Percentiles rank a stretch among this genome's conserved stretches.
Conservation (phyloP, 2,888 invertebrate species). For the Eupsilia transversa region DNA sequence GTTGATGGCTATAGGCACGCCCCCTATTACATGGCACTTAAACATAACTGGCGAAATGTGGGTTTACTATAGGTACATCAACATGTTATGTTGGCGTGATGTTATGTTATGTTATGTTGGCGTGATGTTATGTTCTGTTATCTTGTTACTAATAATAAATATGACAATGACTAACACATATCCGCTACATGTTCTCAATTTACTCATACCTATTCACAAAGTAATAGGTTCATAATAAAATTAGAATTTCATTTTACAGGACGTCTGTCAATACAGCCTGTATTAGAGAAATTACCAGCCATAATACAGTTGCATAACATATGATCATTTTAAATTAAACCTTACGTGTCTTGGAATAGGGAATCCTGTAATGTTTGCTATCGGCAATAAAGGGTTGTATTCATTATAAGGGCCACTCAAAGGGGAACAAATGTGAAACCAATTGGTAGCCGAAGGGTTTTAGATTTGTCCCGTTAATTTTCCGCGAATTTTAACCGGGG, state of each 20-base stretch:
- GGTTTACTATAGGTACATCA: background rate
- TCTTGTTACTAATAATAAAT: background rate
- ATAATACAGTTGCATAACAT: background rate
- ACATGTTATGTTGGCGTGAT: too few relatives aligned
- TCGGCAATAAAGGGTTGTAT: slow-evolving; percentile 11
- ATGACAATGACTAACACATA: background rate
- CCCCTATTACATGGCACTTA: too few relatives aligned
- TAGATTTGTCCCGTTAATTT: slow-evolving; percentile 60
- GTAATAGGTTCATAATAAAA: slow-evolving; percentile 79
- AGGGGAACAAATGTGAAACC: slow-evolving; percentile 66
- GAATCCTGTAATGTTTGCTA: background rate
- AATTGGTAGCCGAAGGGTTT: slow-evolving; percentile 66
- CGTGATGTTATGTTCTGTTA: background rate
- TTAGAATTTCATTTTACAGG: slow-evolving; percentile 80
- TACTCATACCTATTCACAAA: slow-evolving; percentile 54
- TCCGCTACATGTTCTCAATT: background rate
- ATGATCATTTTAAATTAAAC: slow-evolving; percentile 13
- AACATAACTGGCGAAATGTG: background rate
- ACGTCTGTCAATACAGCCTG: slow-evolving; percentile 69
- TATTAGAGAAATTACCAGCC: slow-evolving; percentile 55
- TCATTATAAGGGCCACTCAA: slow-evolving; percentile 54
- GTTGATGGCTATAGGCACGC: background rate
- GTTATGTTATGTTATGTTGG: too few relatives aligned
- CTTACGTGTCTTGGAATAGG: background rate
- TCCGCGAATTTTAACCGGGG: slow-evolving; percentile 44